A percentile compares a stretch with the other conserved stretches of the same genome.
Conservation (phyloP, 1,140 invertebrate species). For the Semibalanus balanoides region DNA sequence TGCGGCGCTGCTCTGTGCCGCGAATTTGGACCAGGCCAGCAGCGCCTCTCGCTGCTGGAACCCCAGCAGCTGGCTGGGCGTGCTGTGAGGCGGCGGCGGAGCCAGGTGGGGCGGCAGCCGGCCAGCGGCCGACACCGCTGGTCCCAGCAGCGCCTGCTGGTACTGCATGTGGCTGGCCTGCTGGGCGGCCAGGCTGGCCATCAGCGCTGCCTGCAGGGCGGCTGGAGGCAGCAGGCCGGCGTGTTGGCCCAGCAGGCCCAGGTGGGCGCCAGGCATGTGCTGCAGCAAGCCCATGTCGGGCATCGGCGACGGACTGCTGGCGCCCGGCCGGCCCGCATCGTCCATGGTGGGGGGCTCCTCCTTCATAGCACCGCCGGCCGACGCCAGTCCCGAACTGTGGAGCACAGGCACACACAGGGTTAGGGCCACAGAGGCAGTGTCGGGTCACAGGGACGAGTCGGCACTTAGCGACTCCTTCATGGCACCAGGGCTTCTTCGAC, state of each 20-base stretch:
- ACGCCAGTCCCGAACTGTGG: neutral
- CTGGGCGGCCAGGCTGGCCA: conserved; percentile 5
- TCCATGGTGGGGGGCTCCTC: neutral
- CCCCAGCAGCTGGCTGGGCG: neutral
- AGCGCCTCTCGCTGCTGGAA: neutral
- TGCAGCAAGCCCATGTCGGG: neutral
- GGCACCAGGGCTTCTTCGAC: no score
- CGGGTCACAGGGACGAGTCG: no score
- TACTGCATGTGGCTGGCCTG: conserved; percentile 1
- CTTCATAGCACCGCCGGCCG: neutral
- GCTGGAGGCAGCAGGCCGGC: neutral
- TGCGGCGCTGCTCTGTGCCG: neutral
- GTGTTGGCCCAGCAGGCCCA: neutral
- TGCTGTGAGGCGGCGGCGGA: neutral
- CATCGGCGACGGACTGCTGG: neutral
- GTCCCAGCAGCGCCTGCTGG: neutral
- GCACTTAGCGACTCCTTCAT: no score
- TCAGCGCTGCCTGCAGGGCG: neutral
- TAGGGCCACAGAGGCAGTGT: no score
- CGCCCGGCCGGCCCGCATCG: neutral
- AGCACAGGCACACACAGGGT: neutral
- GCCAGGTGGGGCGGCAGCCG: neutral
- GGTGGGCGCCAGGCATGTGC: neutral
- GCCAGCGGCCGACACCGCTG: neutral
- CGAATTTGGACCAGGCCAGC: conserved; percentile 5